Conservation (phyloP, 1,140 invertebrate species). For the Drosophila nigrodunni region DNA sequence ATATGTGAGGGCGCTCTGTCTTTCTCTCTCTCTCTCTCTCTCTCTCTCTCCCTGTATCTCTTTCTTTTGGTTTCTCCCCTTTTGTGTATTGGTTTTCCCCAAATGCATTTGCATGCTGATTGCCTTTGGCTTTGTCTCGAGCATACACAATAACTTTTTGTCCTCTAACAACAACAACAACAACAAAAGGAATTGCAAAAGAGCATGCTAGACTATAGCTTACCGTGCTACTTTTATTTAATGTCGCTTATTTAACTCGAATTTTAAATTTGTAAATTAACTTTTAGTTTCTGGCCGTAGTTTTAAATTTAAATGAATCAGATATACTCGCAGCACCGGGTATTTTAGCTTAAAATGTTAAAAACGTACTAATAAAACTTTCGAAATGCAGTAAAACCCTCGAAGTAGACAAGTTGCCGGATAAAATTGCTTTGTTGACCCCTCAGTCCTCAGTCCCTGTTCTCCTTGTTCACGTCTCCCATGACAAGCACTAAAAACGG, state of each 20-base stretch:
- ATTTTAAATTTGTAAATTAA: too few relatives aligned
- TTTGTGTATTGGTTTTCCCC: slow-evolving; percentile 32
- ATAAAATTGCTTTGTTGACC: slow-evolving; percentile 49
- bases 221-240: too few relatives aligned
- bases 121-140: slow-evolving; percentile 41
- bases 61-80: neutral
- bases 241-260: too few relatives aligned
- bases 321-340: too few relatives aligned
- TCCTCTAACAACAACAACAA: slow-evolving; percentile 20
- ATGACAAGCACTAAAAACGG: slow-evolving; percentile 42
- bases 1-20: slow-evolving; percentile 38
- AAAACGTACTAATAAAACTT: slow-evolving; percentile 42
- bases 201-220: too few relatives aligned
- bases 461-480: neutral
- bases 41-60: neutral
- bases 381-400: slow-evolving; percentile 43
- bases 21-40: slow-evolving; percentile 8
- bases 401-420: slow-evolving; percentile 51
- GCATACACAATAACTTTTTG: slow-evolving; percentile 49
- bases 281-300: too few relatives aligned
- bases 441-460: neutral
- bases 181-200: neutral
- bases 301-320: too few relatives aligned
- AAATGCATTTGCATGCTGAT: slow-evolving; percentile 73
- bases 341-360: neutral